A percentile compares a stretch with the other conserved stretches of the same genome.
These are phyloP conservation scores for Perca schrenkii DNA, from an alignment of 2,113 vertebrate species.

Conservation along the genomic window DNA sequence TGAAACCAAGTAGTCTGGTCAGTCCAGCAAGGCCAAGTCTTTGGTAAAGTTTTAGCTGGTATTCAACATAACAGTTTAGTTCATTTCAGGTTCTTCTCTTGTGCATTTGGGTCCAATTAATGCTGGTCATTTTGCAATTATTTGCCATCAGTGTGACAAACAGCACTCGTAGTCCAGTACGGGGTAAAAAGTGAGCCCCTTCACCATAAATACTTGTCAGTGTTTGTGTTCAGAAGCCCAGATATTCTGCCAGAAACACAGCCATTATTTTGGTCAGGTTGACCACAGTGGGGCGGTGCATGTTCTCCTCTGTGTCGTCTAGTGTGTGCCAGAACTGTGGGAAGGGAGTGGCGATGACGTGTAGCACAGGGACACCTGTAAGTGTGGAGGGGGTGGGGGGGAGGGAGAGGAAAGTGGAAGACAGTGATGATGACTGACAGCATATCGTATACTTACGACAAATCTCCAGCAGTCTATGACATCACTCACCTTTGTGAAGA, in stretches of 20 bases:
- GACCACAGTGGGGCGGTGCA: constrained; percentile 88
- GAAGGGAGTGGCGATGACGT: constrained; percentile 92
- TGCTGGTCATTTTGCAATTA: neutral
- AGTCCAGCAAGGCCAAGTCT: constrained; percentile 41
- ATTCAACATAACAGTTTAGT: neutral
- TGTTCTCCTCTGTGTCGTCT: constrained; percentile 88
- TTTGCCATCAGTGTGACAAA: neutral
- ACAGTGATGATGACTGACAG: neutral
- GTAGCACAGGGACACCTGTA: constrained; percentile 89
- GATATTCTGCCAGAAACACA: constrained; percentile 89
- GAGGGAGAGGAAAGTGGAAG: neutral
- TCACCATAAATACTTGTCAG: neutral
- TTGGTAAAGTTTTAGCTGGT: constrained; percentile 45
- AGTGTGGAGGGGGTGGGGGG: neutral
- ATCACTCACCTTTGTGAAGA: constrained; percentile 85
- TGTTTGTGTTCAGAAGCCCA: constrained; percentile 81
- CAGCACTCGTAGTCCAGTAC: neutral
- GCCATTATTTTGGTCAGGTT: constrained; percentile 90
- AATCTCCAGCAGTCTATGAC: neutral
- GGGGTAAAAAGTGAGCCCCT: neutral
- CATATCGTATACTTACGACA: neutral
- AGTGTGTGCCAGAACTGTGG: constrained; percentile 91
- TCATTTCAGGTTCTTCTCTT: neutral
- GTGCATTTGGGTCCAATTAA: neutral
- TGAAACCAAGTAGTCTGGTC: neutral